These are phyloP conservation scores for Myripristis murdjan DNA, from an alignment of 2,797 vertebrate genomes.

Conservation along the genomic window DNA sequence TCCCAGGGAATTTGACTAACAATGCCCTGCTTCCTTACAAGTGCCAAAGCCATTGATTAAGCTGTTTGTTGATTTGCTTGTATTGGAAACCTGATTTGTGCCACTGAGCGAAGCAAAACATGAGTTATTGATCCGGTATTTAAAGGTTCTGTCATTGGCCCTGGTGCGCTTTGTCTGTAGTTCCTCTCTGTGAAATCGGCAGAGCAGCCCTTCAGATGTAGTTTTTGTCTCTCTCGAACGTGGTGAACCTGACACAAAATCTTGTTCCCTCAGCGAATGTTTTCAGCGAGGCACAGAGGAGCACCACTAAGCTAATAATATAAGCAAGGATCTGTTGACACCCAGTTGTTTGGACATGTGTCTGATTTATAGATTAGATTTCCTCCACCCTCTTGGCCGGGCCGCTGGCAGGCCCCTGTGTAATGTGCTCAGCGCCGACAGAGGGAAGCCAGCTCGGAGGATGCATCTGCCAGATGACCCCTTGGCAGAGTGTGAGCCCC, in stretches of 20 bases:
- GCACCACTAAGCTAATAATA: conserved; percentile 48
- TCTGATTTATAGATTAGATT: conserved; percentile 68
- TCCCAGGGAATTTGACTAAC: conserved; percentile 16
- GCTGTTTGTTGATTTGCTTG: conserved; percentile 57
- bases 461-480: conserved; percentile 77
- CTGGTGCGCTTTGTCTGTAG: conserved; percentile 21
- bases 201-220: conserved; percentile 12
- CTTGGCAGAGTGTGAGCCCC: conserved; percentile 39
- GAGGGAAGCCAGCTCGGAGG: conserved; percentile 58
- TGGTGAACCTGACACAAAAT: too few relatives aligned
- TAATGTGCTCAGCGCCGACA: conserved; percentile 2
- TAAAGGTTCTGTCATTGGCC: conserved; percentile 42
- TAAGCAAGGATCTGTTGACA: conserved; percentile 66
- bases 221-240: conserved; percentile 16
- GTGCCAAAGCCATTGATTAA: conserved; percentile 63
- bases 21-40: conserved; percentile 8
- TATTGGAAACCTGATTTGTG: conserved; percentile 72
- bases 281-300: conserved; percentile 3
- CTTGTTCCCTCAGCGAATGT: conserved; percentile 9
- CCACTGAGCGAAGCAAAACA: conserved; percentile 59
- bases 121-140: conserved; percentile 64
- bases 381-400: conserved; percentile 48
- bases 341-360: conserved; percentile 63
- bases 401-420: conserved; percentile 10
- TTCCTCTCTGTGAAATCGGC: background rate